Evolutionary conservation across 2,888 invertebrate genomes (phyloP), one percentile per base, ranked within the genome.

Genomic region (Autographa gamma): DNA sequence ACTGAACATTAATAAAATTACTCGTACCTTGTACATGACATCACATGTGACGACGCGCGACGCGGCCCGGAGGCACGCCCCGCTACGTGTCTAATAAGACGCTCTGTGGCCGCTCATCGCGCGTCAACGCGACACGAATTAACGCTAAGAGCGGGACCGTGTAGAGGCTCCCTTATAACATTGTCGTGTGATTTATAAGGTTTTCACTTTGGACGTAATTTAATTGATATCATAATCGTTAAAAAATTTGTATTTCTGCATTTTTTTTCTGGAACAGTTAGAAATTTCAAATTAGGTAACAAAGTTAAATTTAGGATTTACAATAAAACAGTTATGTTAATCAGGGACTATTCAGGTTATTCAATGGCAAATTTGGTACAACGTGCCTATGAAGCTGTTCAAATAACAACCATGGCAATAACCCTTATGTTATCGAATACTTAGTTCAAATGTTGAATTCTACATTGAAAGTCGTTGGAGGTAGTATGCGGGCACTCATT

Each of bases 81-180:
- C 88, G 86, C 89, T 92, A 92, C 93, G 93, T 93, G 93, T 90
- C 91, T 93, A 93, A 93, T 93, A 93, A 93, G 93, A 92, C 90
- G 90, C 91, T 90, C 87, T 90, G 92, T 86, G 92, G 90, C 89
- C 92, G 91, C 92, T 89, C 89, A 87, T 90, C 88, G 89, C 88
- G 80, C 87, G 84, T 84, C 84, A 86, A 86, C 89, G 89, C 85
- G 87, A 84, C 86, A 86, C 80, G 86, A 93, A 93, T 93, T 93
- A 93, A 91, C 90, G 90, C 87, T 81, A 86, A 84, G 83, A 85
- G 84, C 79, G 80, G 73, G 74, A 69, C 81, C 84, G 86, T 90
- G 80, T 88, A 84, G 72, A 86, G 84, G 83, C 79, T 80, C 77
- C 85, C 82, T 89, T 84, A 86, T 73, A 82, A 82, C 77, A 72